These are phyloP conservation scores for Aleiodes testaceus DNA, from an alignment of 2,888 invertebrate genomes.

Conservation along the genomic window DNA sequence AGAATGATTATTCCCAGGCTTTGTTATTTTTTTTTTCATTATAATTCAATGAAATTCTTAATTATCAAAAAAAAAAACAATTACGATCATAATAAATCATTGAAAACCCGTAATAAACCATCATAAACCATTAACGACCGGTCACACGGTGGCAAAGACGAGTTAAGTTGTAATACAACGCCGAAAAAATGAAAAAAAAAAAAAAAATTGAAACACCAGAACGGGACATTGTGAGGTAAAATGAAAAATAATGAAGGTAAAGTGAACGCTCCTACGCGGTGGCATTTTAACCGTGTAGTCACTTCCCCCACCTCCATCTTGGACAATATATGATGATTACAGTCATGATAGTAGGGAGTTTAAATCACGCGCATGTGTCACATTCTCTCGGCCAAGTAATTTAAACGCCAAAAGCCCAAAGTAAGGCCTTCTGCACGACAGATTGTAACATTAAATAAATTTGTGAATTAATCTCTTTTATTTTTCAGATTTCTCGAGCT, in stretches of 20 bases:
- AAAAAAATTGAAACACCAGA: conserved; percentile 6
- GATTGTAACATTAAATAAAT: conserved; percentile 49
- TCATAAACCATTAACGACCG: neutral
- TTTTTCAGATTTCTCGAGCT: too few relatives aligned
- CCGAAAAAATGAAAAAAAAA: neutral
- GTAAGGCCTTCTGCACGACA: conserved; percentile 20
- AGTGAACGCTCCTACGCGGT: conserved; percentile 46
- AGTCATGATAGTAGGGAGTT: conserved; percentile 52
- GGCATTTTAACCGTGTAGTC: conserved; percentile 47
- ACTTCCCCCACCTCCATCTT: too few relatives aligned
- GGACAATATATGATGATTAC: conserved; percentile 58
- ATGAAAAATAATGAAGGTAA: conserved; percentile 44
- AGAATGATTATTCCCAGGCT: too few relatives aligned
- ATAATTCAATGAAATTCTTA: too few relatives aligned
- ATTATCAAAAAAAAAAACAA: too few relatives aligned
- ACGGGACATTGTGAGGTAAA: conserved; percentile 30
- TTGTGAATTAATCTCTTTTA: conserved; percentile 39
- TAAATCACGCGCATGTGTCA: conserved; percentile 53
- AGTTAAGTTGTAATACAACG: conserved; percentile 16
- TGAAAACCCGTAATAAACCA: too few relatives aligned
- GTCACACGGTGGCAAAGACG: conserved; percentile 17
- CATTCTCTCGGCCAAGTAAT: conserved; percentile 49
- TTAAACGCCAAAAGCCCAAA: conserved; percentile 46
- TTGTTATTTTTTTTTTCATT: too few relatives aligned
- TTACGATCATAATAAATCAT: too few relatives aligned